Conservation (phyloP, 2,888 invertebrate genomes). For the Oxytorus armatus region DNA sequence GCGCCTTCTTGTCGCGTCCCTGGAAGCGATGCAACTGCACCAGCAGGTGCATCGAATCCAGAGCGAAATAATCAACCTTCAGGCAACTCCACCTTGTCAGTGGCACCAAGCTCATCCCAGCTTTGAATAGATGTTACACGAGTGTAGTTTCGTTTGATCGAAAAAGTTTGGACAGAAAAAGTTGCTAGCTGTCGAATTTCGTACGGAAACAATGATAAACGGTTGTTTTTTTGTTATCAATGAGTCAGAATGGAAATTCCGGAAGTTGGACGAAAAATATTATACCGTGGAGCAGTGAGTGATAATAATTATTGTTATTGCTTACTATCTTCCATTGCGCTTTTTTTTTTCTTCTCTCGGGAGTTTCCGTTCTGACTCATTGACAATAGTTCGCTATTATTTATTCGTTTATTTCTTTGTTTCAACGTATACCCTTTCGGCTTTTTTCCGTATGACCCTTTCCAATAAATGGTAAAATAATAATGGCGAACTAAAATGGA, state of each 20-base stretch:
- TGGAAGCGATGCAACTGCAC: slow-evolving; percentile 34
- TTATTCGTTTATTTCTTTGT: no score
- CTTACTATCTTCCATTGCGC: slow-evolving; percentile 7
- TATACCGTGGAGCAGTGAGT: neutral
- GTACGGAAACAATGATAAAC: neutral
- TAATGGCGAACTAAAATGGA: no score
- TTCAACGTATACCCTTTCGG: no score
- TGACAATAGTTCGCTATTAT: neutral
- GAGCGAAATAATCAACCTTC: slow-evolving; percentile 46
- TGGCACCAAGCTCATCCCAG: slow-evolving; percentile 11
- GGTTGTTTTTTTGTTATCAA: neutral
- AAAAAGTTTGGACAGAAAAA: neutral
- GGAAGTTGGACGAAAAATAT: neutral
- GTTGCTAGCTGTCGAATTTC: neutral
- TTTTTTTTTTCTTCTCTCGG: neutral
- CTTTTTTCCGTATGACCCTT: no score
- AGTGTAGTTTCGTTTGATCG: no score
- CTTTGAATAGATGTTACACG: no score
- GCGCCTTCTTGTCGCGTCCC: slow-evolving; percentile 16
- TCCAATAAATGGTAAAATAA: no score
- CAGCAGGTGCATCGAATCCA: slow-evolving; percentile 55
- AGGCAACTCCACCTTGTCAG: slow-evolving; percentile 27
- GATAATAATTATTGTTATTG: slow-evolving; percentile 11
- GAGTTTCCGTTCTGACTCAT: slow-evolving; percentile 30
- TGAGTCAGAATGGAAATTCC: slow-evolving; percentile 6